Evolutionary conservation across 2,888 invertebrate genomes (phyloP).

Genomic region (Unio delphinus): DNA sequence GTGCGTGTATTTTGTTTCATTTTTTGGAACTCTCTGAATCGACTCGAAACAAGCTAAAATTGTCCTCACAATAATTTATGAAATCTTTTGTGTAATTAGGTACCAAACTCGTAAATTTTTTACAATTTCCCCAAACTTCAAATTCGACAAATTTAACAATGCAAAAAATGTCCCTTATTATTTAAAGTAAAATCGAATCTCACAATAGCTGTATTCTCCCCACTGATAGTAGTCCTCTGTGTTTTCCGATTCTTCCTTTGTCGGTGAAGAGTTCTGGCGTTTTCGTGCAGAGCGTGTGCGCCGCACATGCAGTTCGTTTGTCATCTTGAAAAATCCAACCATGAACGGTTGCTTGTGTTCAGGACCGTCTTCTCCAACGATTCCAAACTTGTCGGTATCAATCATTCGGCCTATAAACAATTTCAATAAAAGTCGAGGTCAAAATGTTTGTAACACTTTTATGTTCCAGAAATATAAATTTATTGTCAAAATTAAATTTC

Average conservation of each 20-base stretch:
- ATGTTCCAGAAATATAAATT: background rate
- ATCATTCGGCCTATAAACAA: slow-evolving; percentile 78
- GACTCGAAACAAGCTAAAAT: too few relatives aligned
- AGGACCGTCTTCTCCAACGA: slow-evolving; percentile 83
- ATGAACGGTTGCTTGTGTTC: slow-evolving; percentile 91
- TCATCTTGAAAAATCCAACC: slow-evolving; percentile 81
- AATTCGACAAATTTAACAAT: too few relatives aligned
- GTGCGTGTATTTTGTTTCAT: too few relatives aligned
- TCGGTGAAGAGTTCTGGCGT: slow-evolving; percentile 27
- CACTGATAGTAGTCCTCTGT: slow-evolving; percentile 26
- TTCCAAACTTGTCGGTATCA: slow-evolving; percentile 87
- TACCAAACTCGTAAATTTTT: too few relatives aligned
- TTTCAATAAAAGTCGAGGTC: background rate
- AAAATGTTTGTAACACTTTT: background rate
- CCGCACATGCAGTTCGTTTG: slow-evolving; percentile 56
- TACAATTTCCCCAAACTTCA: too few relatives aligned
- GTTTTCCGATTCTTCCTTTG: slow-evolving; percentile 17
- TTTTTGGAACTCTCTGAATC: too few relatives aligned
- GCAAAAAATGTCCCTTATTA: background rate
- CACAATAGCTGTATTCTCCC: slow-evolving; percentile 37
- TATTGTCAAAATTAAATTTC: background rate
- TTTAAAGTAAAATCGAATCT: slow-evolving; percentile 1
- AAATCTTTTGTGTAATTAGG: too few relatives aligned
- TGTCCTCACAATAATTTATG: too few relatives aligned
- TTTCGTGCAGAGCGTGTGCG: slow-evolving; percentile 48